Conservation (phyloP, 2,888 invertebrate genomes). For the Blera fallax region DNA sequence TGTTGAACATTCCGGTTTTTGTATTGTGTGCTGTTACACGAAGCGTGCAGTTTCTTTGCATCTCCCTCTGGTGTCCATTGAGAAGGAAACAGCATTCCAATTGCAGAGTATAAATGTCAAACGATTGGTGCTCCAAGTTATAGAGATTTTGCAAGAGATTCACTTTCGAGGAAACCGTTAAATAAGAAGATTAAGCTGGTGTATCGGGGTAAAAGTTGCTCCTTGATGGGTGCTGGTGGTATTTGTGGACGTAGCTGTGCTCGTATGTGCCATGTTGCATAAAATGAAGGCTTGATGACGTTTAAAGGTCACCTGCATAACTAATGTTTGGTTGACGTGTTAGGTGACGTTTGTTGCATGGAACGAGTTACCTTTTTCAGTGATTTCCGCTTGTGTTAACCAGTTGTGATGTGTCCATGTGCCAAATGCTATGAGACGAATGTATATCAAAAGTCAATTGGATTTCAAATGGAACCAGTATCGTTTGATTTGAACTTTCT, state of each 20-base stretch:
- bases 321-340: not conserved
- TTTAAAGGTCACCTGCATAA: slow-evolving; percentile 19
- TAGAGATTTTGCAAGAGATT: slow-evolving; percentile 12
- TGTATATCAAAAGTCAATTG: not conserved
- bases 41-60: not conserved
- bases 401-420: not conserved
- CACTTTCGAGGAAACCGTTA: slow-evolving; percentile 33
- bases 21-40: not conserved
- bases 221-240: too few relatives aligned
- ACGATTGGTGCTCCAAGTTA: not conserved
- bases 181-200: slow-evolving; percentile 8
- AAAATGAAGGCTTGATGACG: slow-evolving; percentile 15
- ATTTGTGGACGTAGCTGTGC: not conserved
- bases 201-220: not conserved
- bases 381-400: not conserved
- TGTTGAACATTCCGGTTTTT: not conserved
- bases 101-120: slow-evolving; percentile 7
- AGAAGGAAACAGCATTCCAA: slow-evolving; percentile 20
- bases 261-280: not conserved
- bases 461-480: not conserved
- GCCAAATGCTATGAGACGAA: not conserved
- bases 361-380: not conserved
- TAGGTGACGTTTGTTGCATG: not conserved
- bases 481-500: slow-evolving; percentile 44
- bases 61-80: not conserved